Evolutionary conservation across 2,113 vertebrate genomes (phyloP).

Genomic region (Megaceryle maxima): DNA sequence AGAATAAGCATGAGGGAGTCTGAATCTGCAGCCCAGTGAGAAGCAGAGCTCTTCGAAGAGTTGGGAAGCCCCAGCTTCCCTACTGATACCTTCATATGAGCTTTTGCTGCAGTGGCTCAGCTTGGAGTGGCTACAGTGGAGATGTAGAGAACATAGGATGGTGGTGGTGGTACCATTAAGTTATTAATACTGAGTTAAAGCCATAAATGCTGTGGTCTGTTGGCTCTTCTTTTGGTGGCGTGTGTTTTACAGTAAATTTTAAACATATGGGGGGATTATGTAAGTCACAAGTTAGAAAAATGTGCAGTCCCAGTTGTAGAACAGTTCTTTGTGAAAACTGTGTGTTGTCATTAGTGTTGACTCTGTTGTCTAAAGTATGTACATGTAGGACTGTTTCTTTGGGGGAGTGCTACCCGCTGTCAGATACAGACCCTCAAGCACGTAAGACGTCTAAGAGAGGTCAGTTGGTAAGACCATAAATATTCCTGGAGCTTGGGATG

Average conservation of each 20-base stretch:
- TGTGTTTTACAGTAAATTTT: background rate
- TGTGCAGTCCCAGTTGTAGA: background rate
- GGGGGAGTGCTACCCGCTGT: background rate
- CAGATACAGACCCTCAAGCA: background rate
- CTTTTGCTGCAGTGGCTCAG: background rate
- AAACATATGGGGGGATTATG: background rate
- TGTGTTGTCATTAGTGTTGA: fast-evolving
- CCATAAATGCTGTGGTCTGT: background rate
- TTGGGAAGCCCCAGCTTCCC: background rate
- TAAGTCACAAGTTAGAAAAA: background rate
- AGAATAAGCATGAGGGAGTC: background rate
- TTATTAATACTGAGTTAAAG: background rate
- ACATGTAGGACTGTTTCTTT: background rate
- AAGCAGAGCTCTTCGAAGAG: background rate
- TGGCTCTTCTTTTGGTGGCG: background rate
- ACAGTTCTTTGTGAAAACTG: background rate
- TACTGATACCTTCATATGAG: background rate
- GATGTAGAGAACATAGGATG: fast-evolving
- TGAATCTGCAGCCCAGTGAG: background rate
- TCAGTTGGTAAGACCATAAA: background rate
- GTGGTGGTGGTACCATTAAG: background rate
- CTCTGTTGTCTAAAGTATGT: background rate
- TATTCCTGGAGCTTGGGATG: background rate
- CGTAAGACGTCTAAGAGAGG: background rate
- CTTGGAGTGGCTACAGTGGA: background rate